These are phyloP conservation scores for Valencia hispanica DNA, from an alignment of 2,797 vertebrate genomes.

Conservation along the genomic window DNA sequence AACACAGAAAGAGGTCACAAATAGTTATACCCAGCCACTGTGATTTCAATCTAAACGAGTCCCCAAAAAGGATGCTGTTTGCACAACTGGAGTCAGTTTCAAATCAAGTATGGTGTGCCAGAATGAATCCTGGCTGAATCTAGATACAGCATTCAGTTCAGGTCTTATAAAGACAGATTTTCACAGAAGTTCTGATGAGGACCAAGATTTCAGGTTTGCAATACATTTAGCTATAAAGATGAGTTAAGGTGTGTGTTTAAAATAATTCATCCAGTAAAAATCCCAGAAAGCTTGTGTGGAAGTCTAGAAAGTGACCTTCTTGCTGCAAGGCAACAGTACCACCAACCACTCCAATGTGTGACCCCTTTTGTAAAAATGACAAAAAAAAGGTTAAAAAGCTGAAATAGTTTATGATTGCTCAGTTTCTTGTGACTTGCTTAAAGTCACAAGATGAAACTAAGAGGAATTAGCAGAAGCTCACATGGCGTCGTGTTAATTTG, in stretches of 20 bases:
- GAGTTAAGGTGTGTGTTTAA: background rate
- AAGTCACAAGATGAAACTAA: background rate
- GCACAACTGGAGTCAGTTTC: conserved; percentile 6
- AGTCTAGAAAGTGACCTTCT: background rate
- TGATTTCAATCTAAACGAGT: background rate
- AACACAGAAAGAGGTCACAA: conserved; percentile 4
- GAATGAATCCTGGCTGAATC: conserved; percentile 11
- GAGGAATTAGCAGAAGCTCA: background rate
- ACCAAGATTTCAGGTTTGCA: background rate
- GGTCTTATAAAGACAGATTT: background rate
- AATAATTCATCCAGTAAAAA: background rate
- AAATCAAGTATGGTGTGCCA: conserved; percentile 7
- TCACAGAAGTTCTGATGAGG: background rate
- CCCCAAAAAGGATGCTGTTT: conserved; percentile 9
- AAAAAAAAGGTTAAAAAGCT: background rate
- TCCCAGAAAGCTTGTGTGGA: background rate
- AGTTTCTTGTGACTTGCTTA: background rate
- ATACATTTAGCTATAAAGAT: background rate
- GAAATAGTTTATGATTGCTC: background rate
- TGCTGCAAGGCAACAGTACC: too few species aligned
- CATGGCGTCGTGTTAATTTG: background rate
- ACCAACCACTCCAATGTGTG: background rate
- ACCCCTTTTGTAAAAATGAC: background rate
- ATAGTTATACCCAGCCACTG: background rate
- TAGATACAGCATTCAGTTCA: background rate